Evolutionary conservation across 2,888 invertebrate species (phyloP).

Genomic region (Omphaloscelis lunosa): DNA sequence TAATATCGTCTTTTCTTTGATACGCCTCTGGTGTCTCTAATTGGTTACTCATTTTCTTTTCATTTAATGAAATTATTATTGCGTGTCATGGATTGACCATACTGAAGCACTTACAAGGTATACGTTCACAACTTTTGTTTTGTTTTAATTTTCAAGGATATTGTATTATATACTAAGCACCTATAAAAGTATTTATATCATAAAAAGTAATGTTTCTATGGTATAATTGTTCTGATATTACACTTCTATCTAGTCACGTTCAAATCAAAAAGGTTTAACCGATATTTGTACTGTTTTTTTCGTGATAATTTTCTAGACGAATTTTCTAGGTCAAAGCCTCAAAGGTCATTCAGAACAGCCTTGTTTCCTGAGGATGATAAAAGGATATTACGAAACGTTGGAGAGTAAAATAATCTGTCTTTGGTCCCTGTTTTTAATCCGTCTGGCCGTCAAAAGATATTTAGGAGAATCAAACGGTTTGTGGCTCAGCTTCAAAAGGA

Average conservation of each 20-base stretch:
- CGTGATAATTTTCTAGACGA: conserved; percentile 2
- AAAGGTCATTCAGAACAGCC: conserved; percentile 1
- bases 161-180: no score
- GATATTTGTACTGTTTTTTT: background rate
- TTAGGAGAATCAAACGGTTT: background rate
- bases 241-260: background rate
- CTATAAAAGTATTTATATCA: no score
- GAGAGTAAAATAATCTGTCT: no score
- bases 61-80: no score
- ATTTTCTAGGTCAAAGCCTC: background rate
- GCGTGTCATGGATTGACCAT: no score
- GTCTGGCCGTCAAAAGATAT: background rate
- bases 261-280: background rate
- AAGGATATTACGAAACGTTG: background rate
- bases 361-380: conserved; percentile 4
- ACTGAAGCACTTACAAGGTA: no score
- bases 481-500: background rate
- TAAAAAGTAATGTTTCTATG: background rate
- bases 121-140: no score
- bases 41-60: no score
- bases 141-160: no score
- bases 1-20: no score
- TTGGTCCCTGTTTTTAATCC: conserved; percentile 10
- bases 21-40: no score
- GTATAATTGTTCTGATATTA: background rate